phyloP scores from a whole-genome alignment of 2,113 vertebrate species.

The Suricata suricatta region DNA sequence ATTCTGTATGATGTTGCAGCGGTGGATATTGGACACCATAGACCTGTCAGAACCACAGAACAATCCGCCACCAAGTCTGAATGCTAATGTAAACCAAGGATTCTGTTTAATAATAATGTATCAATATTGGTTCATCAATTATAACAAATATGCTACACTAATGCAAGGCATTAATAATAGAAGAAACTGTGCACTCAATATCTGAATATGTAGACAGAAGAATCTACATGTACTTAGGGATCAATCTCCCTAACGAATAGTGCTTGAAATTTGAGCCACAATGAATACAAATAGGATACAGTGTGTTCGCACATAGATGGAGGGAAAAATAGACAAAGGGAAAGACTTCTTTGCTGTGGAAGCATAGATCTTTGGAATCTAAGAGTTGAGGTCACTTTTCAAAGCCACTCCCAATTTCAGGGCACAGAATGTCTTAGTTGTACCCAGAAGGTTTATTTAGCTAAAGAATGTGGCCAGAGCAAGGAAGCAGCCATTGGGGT shows the following conservation, averaged over 20 bases:
- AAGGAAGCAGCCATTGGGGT: slow-evolving; percentile 37
- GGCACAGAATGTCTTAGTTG: slow-evolving; percentile 18
- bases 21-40: neutral
- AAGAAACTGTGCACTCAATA: neutral
- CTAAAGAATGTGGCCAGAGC: slow-evolving; percentile 51
- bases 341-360: neutral
- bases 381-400: slow-evolving; percentile 46
- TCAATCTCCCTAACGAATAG: neutral
- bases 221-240: neutral
- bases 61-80: neutral
- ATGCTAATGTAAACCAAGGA: neutral
- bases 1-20: neutral
- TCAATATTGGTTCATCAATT: neutral
- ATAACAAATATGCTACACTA: neutral
- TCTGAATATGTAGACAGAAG: slow-evolving; percentile 26
- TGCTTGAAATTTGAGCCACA: neutral
- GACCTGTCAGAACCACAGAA: neutral
- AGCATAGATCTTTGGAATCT: slow-evolving; percentile 24
- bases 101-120: neutral
- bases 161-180: neutral
- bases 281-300: neutral
- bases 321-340: neutral
- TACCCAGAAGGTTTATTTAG: neutral
- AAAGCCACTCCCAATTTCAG: slow-evolving; percentile 54
- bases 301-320: neutral